phyloP scores from a whole-genome alignment of 2,888 invertebrate species.

The Pseudococcus viburni region DNA sequence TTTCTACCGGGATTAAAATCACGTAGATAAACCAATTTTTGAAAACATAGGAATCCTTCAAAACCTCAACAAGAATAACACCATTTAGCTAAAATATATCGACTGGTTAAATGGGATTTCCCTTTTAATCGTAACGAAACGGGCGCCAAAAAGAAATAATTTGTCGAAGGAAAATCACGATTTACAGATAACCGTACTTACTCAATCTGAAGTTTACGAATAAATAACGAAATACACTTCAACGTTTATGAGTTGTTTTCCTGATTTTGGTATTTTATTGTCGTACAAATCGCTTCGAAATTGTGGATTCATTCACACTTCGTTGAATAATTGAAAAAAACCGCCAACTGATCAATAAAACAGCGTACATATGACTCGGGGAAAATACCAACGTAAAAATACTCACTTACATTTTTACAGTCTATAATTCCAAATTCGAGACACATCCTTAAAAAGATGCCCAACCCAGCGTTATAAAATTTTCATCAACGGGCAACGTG shows the following conservation, averaged over 20 bases:
- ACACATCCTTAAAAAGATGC: background rate
- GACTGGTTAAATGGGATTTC: background rate
- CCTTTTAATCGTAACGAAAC: background rate
- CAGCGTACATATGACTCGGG: background rate
- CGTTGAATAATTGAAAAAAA: conserved; percentile 45
- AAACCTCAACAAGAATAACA: no score
- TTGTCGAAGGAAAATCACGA: background rate
- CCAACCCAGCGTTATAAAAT: background rate
- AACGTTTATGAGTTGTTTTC: conserved; percentile 31
- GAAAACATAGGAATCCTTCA: no score
- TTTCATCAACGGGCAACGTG: background rate
- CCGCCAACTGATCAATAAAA: conserved; percentile 19
- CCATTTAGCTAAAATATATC: background rate
- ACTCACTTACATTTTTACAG: background rate
- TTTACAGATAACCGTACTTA: background rate
- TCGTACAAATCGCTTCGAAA: conserved; percentile 42
- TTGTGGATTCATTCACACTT: conserved; percentile 9
- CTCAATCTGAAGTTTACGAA: conserved; percentile 1
- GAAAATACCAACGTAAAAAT: conserved; percentile 10
- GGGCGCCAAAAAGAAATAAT: background rate
- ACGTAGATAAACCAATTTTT: no score
- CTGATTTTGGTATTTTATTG: conserved; percentile 38
- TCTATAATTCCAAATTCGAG: background rate
- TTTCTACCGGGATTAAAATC: no score
- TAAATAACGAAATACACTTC: conserved; percentile 24